Conservation (phyloP, 2,797 vertebrate species). For the Melanogrammus aeglefinus region DNA sequence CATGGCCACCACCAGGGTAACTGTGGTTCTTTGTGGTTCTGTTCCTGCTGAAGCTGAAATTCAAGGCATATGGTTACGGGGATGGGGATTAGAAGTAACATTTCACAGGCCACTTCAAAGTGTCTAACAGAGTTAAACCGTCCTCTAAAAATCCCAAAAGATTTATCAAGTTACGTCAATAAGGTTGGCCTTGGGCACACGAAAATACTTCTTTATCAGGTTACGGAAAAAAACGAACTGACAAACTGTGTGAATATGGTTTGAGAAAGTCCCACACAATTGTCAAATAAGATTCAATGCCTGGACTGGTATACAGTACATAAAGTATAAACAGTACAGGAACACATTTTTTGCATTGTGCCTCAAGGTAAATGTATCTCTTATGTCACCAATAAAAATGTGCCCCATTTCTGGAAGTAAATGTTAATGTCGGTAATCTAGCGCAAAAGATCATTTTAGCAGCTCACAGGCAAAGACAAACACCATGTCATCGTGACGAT, state of each 20-base stretch:
- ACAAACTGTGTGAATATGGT: not conserved
- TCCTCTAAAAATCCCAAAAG: not conserved
- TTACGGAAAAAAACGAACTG: not conserved
- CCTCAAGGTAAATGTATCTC: not conserved
- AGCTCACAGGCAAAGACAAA: not conserved
- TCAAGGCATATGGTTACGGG: not conserved
- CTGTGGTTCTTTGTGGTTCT: not conserved
- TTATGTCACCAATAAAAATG: not conserved
- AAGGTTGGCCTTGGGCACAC: not conserved
- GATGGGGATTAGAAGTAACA: not conserved
- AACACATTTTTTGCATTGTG: not conserved
- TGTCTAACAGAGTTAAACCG: not conserved
- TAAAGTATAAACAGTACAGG: not conserved
- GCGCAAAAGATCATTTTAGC: not conserved
- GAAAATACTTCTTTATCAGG: not conserved
- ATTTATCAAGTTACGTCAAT: conserved; percentile 1
- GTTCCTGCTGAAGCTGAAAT: not conserved
- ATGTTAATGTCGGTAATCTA: not conserved
- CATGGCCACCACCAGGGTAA: not conserved
- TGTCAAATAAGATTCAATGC: not conserved
- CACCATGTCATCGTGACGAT: not conserved
- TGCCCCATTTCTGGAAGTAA: not conserved
- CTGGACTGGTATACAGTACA: not conserved
- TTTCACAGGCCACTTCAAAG: not conserved
- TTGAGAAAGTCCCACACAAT: not conserved